A percentile compares a stretch with the other conserved stretches of the same genome.
phyloP scores from a whole-genome alignment of 2,797 vertebrate genomes.

The Scarus forsteni region DNA sequence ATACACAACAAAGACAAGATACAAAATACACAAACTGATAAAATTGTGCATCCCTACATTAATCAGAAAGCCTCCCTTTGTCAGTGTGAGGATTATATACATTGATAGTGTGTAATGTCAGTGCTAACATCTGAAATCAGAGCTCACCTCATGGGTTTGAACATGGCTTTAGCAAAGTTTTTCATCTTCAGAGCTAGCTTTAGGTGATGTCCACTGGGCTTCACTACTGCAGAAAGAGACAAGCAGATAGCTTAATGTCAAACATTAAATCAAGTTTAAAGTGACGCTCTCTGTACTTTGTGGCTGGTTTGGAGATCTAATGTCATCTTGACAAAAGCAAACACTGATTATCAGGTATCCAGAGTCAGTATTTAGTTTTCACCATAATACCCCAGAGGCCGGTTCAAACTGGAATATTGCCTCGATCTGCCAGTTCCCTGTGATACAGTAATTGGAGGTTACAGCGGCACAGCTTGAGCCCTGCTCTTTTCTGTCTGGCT shows the following conservation, averaged over 20 bases:
- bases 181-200: conserved; percentile 93
- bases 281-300: neutral
- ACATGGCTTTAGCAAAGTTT: conserved; percentile 97
- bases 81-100: too few relatives aligned
- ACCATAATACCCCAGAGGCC: conserved; percentile 3
- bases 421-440: conserved; percentile 24
- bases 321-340: conserved; percentile 4
- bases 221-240: conserved; percentile 87
- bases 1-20: too few relatives aligned
- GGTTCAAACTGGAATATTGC: conserved; percentile 23
- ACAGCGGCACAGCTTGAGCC: conserved; percentile 37
- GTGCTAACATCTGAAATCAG: neutral
- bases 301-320: neutral
- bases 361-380: conserved; percentile 30
- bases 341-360: conserved; percentile 5
- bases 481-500: conserved; percentile 53
- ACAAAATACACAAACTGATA: too few relatives aligned
- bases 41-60: too few relatives aligned
- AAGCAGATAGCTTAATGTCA: neutral
- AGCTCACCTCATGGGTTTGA: conserved; percentile 98
- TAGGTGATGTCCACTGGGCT: conserved; percentile 96
- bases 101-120: neutral
- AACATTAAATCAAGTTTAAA: neutral
- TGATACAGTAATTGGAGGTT: conserved; percentile 68
- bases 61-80: too few relatives aligned